phyloP scores from a whole-genome alignment of 2,888 invertebrate genomes.

The Hartigia nigra region DNA sequence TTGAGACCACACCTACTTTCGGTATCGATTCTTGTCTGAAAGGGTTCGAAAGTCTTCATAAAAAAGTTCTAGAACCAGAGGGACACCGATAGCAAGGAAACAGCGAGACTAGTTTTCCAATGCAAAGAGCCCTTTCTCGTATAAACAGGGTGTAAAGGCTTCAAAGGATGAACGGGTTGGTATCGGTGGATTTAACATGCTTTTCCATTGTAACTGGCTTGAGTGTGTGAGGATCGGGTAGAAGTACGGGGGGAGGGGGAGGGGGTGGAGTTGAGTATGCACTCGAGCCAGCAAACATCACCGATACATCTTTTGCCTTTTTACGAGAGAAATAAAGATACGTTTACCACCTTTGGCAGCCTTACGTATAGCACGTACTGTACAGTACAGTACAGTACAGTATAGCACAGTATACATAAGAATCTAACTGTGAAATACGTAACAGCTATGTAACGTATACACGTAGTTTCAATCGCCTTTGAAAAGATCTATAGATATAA shows the following conservation, averaged over 20 bases:
- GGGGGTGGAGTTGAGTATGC: too few species aligned
- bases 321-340: constrained; percentile 30
- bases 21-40: neutral
- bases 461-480: neutral
- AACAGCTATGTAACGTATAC: neutral
- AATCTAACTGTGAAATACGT: neutral
- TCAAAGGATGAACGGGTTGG: neutral
- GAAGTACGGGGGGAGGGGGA: neutral
- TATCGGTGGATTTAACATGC: neutral
- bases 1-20: neutral
- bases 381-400: neutral
- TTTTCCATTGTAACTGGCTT: neutral
- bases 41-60: neutral
- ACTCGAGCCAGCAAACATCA: constrained; percentile 20
- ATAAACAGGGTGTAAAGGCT: neutral
- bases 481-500: neutral
- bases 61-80: neutral
- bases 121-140: neutral
- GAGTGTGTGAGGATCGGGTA: neutral
- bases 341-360: neutral
- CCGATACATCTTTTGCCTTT: constrained; percentile 32
- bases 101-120: neutral
- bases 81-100: neutral
- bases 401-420: neutral
- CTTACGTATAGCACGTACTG: neutral